These are phyloP conservation scores for Psix sp. DNA, from an alignment of 1,140 invertebrate genomes.

Conservation along the genomic window DNA sequence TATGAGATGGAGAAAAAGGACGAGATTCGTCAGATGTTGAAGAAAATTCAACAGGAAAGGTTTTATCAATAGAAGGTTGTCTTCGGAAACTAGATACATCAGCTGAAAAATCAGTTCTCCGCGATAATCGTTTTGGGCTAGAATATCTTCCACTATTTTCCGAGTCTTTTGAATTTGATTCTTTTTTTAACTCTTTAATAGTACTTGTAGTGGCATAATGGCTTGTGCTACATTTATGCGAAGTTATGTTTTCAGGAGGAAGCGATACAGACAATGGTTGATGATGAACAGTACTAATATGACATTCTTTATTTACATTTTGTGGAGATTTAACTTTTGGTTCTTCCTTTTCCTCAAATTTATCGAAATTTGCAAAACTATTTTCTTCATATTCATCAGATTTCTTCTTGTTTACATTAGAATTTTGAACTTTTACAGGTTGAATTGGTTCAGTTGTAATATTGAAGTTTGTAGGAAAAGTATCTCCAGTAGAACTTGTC, in stretches of 20 bases:
- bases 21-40: conserved; percentile 61
- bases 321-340: conserved; percentile 53
- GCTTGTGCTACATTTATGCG: conserved; percentile 39
- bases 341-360: conserved; percentile 69
- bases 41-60: conserved; percentile 72
- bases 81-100: conserved; percentile 57
- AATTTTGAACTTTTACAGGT: conserved; percentile 58
- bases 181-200: conserved; percentile 33
- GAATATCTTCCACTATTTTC: conserved; percentile 66
- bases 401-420: conserved; percentile 40
- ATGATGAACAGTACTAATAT: conserved; percentile 68
- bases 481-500: conserved; percentile 66
- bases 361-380: conserved; percentile 74
- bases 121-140: conserved; percentile 72
- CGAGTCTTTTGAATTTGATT: conserved; percentile 29
- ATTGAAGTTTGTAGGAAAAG: conserved; percentile 72
- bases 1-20: conserved; percentile 64
- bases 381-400: conserved; percentile 64
- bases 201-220: conserved; percentile 31
- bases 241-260: conserved; percentile 79
- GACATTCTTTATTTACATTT: conserved; percentile 52
- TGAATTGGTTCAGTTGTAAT: conserved; percentile 62
- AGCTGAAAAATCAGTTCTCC: conserved; percentile 65
- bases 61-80: conserved; percentile 64
- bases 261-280: conserved; percentile 82